Base-by-base conservation (phyloP, 2,797 vertebrate species). In the Jordanella pulchra region DNA sequence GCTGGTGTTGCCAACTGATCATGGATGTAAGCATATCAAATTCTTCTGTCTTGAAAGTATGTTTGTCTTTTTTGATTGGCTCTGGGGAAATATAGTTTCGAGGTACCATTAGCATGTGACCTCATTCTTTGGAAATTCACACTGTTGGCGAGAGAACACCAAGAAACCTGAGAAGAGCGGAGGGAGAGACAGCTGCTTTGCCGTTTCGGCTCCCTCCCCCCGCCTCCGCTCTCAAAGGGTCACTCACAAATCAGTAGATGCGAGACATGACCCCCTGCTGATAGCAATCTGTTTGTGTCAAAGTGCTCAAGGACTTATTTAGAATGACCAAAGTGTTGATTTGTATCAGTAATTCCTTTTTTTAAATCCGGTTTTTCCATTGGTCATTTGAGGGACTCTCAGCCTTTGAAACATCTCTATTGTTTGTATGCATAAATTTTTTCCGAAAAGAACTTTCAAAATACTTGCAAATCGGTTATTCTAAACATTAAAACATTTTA, bases 61-160 rank as follows among this genome's bases (percentile, higher is more conserved):
- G 85, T 89, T 90, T 84, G 65, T 76, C 80, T 83, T 71, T 53
- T 88, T 81, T 77, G 79, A 87, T 77, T 77, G 42, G 76, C 84
- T 73, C 74, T 86, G 81, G 89, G 79, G 83, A 86, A 87, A 80
- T 81, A 6, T 71, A 79, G 89, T 82, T 87, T 87, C 44, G 63
- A 83, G 84, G 71, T 76, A 76, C 84, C 77, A 74, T 87, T 80
- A 91, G 86, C 77, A 69, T 89, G 87, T 94, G 92, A 94, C 91
- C 92, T 94, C 92, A 93, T 94, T 94, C 90, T 82, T 83, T 87
- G 78, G 91, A 93, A 93, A 94, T 93, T 91, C 75, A 91, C 84
- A 85, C 90, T 84, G 88, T 86, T 87, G 90, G 89, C 89, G 69
- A 39, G 68, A 90, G 91, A 92, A 89, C 82, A 84, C 82, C 82